A percentile compares a stretch with the other conserved stretches of the same genome.
These are phyloP conservation scores for Eulemur macaco DNA, from an alignment of 2,113 vertebrate species.

Conservation along the genomic window DNA sequence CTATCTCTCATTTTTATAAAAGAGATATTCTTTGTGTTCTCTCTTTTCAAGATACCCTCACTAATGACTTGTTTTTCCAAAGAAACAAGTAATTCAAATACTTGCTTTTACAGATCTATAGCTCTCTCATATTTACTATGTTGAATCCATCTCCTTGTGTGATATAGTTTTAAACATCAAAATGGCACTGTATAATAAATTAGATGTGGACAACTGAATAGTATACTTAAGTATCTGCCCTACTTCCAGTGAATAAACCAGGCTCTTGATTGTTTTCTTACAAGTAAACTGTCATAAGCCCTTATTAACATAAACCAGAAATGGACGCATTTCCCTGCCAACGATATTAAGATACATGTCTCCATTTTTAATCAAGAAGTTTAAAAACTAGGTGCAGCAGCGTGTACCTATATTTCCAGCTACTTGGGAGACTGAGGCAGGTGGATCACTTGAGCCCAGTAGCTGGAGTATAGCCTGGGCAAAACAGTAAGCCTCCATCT, in stretches of 20 bases:
- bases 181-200: background rate
- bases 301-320: slow-evolving; percentile 35
- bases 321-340: background rate
- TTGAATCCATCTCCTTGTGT: background rate
- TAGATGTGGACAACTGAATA: background rate
- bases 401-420: background rate
- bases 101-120: background rate
- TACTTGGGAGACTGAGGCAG: background rate
- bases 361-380: background rate
- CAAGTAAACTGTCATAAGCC: background rate
- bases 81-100: slow-evolving; percentile 25
- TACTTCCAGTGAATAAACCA: slow-evolving; percentile 24
- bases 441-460: background rate
- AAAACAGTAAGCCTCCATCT: background rate
- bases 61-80: slow-evolving; percentile 1
- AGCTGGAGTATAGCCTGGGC: background rate
- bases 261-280: background rate
- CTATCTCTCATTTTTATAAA: background rate
- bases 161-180: background rate
- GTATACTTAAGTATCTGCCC: background rate
- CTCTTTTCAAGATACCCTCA: background rate
- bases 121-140: background rate
- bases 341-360: background rate
- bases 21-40: background rate
- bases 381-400: background rate